These are phyloP conservation scores for Athene cunicularia DNA, from an alignment of 2,113 vertebrate species.

Conservation along the genomic window DNA sequence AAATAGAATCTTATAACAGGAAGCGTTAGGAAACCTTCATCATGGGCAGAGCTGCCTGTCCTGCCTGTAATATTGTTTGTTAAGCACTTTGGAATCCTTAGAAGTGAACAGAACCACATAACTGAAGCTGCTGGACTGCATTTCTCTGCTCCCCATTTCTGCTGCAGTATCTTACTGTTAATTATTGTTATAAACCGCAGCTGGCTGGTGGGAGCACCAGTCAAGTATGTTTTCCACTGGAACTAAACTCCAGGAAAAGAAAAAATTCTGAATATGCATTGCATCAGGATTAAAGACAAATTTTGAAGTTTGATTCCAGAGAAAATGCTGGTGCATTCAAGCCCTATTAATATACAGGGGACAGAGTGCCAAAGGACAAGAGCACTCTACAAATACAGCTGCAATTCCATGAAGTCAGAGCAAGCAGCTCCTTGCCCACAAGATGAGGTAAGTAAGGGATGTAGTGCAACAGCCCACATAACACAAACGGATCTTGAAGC, in stretches of 20 bases:
- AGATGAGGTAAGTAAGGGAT: slow-evolving; percentile 70
- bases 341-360: slow-evolving; percentile 48
- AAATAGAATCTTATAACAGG: neutral
- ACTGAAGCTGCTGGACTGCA: neutral
- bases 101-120: neutral
- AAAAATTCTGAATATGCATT: slow-evolving; percentile 24
- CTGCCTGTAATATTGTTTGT: neutral
- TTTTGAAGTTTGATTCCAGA: slow-evolving; percentile 38
- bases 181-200: neutral
- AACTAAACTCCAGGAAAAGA: slow-evolving; percentile 34
- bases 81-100: neutral
- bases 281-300: slow-evolving; percentile 33
- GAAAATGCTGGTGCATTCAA: slow-evolving; percentile 36
- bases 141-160: neutral
- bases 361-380: slow-evolving; percentile 62
- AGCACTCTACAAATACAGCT: slow-evolving; percentile 77
- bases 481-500: neutral
- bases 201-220: neutral
- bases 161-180: neutral
- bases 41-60: neutral
- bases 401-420: slow-evolving; percentile 71
- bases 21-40: neutral
- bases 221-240: slow-evolving; percentile 21
- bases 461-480: slow-evolving; percentile 35
- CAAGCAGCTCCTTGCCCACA: slow-evolving; percentile 73